Conservation (phyloP, 2,797 vertebrate species). For the Poecilia velifera region DNA sequence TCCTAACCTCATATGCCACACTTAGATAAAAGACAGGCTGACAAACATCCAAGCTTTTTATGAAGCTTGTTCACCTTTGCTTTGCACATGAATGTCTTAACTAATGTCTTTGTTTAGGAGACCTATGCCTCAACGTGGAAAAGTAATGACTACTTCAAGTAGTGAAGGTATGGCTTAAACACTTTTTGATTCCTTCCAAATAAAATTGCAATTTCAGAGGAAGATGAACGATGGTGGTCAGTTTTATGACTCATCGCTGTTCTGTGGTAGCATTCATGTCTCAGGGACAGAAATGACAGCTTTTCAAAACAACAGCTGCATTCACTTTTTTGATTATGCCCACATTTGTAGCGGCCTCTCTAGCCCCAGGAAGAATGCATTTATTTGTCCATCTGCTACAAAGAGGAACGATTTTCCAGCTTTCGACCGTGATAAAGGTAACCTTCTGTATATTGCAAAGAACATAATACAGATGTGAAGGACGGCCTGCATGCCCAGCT, state of each 20-base stretch:
- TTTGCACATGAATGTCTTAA: neutral
- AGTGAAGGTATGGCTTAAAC: neutral
- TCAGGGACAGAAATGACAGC: neutral
- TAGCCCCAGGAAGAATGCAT: neutral
- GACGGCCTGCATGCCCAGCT: neutral
- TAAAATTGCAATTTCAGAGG: neutral
- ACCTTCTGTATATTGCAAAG: neutral
- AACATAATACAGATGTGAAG: neutral
- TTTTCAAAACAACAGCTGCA: constrained; percentile 5
- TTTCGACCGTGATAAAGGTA: neutral
- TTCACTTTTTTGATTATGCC: neutral
- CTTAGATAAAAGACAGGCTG: neutral
- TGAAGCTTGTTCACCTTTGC: neutral
- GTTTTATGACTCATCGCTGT: neutral
- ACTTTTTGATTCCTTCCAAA: neutral
- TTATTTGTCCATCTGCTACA: neutral
- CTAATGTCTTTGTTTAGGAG: neutral
- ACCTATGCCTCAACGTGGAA: neutral
- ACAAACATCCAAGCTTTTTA: neutral
- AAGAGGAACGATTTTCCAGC: neutral
- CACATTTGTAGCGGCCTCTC: neutral
- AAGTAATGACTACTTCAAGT: neutral
- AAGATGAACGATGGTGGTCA: neutral
- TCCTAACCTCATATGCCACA: neutral
- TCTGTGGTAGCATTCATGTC: neutral